phyloP scores from a whole-genome alignment of 2,113 vertebrate genomes.

The Cavia porcellus region DNA sequence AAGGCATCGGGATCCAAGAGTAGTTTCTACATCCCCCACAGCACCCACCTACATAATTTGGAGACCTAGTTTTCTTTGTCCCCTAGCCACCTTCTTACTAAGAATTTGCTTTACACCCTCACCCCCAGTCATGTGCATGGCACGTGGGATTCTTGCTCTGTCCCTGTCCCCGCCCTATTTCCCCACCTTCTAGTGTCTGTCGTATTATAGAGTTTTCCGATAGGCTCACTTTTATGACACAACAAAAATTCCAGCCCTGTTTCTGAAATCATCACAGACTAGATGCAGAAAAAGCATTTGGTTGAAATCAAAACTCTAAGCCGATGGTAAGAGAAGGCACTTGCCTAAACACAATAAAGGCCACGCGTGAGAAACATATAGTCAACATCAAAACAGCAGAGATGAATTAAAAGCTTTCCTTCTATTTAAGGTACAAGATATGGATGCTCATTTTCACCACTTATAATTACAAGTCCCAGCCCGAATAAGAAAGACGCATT shows the following conservation, averaged over 20 bases:
- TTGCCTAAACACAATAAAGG: background rate
- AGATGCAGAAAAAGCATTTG: background rate
- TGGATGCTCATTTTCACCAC: background rate
- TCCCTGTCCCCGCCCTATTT: background rate
- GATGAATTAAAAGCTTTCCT: background rate
- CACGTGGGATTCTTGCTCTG: background rate
- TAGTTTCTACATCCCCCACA: background rate
- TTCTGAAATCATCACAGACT: background rate
- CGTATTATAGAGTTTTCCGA: background rate
- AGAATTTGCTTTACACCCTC: no score
- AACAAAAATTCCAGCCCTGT: background rate
- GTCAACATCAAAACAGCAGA: background rate
- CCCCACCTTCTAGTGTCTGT: background rate
- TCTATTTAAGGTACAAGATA: background rate
- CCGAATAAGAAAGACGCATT: background rate
- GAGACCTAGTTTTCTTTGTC: background rate
- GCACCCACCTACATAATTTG: background rate
- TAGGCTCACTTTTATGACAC: background rate
- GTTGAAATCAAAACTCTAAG: background rate
- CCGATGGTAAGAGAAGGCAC: background rate
- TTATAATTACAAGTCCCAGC: background rate
- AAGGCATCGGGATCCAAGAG: background rate
- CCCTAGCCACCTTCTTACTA: background rate
- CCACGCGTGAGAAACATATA: background rate
- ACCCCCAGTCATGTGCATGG: background rate